Percentiles rank a stretch among this genome's conserved stretches.
Evolutionary conservation across 2,888 invertebrate genomes (phyloP).

Genomic region (Cantharis nigra): DNA sequence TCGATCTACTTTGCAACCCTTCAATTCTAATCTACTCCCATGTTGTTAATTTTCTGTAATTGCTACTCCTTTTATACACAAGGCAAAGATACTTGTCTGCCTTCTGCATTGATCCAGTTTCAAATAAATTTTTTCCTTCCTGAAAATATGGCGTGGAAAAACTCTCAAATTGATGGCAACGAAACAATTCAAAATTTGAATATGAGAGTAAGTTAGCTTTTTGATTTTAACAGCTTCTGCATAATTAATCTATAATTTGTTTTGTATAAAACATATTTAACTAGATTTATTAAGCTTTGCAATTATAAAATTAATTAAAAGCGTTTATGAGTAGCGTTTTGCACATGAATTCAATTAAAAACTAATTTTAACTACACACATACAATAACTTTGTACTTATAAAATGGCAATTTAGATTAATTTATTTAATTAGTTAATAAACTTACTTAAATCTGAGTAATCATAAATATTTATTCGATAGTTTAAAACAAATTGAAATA

Average conservation of each 20-base stretch:
- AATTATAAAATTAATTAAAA: conserved; percentile 3
- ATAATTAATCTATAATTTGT: conserved; percentile 8
- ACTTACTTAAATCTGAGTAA: background rate
- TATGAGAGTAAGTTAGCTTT: conserved; percentile 9
- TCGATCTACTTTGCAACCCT: background rate
- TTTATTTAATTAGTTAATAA: background rate
- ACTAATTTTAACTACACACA: background rate
- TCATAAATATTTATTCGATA: background rate
- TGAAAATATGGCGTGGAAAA: too few species aligned
- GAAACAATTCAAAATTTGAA: conserved; percentile 5
- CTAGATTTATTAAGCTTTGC: background rate
- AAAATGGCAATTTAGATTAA: background rate
- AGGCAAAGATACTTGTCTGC: too few species aligned
- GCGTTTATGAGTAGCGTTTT: background rate
- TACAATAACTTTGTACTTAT: background rate
- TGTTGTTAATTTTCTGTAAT: background rate
- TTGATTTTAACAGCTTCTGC: conserved; percentile 7
- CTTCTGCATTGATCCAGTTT: too few species aligned
- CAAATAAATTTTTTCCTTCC: too few species aligned
- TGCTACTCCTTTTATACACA: background rate
- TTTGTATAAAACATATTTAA: background rate
- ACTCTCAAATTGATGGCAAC: too few species aligned
- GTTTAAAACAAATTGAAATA: background rate
- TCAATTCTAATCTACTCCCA: background rate
- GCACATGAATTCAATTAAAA: background rate